Base-by-base conservation (phyloP, 2,797 vertebrate genomes). In the Pseudochirops corinnae region DNA sequence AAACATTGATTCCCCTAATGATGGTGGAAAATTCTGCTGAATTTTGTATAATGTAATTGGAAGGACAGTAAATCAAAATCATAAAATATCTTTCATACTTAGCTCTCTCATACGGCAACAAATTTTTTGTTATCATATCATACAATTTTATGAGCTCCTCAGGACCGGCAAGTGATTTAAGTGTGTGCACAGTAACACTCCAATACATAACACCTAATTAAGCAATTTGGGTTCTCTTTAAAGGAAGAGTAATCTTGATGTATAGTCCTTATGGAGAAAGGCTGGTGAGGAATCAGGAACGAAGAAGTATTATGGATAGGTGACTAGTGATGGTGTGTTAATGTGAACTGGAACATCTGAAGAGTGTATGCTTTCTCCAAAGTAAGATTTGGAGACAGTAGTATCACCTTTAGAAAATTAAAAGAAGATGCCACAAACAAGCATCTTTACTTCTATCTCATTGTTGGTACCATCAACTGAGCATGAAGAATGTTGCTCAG, bases 31-130 rank as follows among this genome's bases (percentile, higher is more conserved):
- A 21, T 57, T 93, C 55, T 92, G 53, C 67, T 87, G 39, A 93
- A 96, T 93, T 96, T 91, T 95, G 93, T 55, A 58, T 52, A 94
- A 94, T 52, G 0, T 94, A 91, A 97, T 18, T 94, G 58, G 53
- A 96, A n/a, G 94, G 90, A 93, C 52, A 93, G 93, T 60, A 96
- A 97, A 96, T 92, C 91, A 96, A 95, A 96, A 95, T 67, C 55
- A 95, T 11, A 93, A 95, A 96, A 58, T 58, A 93, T 0, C 18
- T 91, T 96, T 95, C 58, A 2, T 93, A 90, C 90, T 95, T 96
- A 95, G 94, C 92, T 97, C 91, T 95, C 98, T 96, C 46, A 96
- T 93, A 46, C 10, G 96, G 31, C 46, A 39, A 95, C 92, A 96
- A 97, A 93, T 11, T 96, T 96, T 56, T 91, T 97, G 95, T 93